These are phyloP conservation scores for Cylloceria caligata DNA, from an alignment of 2,888 invertebrate genomes.

Conservation along the genomic window DNA sequence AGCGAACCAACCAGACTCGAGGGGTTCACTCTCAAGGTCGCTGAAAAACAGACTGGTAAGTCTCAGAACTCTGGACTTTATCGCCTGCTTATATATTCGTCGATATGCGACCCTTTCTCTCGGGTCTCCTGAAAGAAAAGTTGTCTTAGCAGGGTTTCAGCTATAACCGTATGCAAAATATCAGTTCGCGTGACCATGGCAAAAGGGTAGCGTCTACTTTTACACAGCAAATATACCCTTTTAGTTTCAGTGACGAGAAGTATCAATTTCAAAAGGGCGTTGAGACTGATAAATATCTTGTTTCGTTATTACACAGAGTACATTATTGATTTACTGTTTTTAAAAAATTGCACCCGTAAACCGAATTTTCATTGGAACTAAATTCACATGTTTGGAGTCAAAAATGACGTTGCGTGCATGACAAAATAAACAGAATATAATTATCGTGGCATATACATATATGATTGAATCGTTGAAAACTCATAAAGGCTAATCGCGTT, in stretches of 20 bases:
- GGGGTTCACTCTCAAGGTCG: conserved; percentile 90
- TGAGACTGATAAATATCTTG: not conserved
- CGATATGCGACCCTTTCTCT: not conserved
- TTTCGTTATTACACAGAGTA: not conserved
- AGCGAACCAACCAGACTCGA: conserved; percentile 90
- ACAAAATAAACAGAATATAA: too few relatives aligned
- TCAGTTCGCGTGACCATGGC: not conserved
- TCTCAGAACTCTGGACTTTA: conserved; percentile 72
- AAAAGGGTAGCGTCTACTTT: not conserved
- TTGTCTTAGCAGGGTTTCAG: not conserved
- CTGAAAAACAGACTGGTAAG: conserved; percentile 92
- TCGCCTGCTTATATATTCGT: not conserved
- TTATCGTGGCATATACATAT: too few relatives aligned
- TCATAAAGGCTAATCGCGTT: too few relatives aligned
- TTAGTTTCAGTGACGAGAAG: not conserved
- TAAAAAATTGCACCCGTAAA: too few relatives aligned
- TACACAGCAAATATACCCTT: too few relatives aligned
- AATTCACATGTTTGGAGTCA: too few relatives aligned
- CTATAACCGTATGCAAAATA: not conserved
- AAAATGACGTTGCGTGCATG: too few relatives aligned
- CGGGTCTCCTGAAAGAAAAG: not conserved
- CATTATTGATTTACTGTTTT: not conserved
- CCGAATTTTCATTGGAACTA: too few relatives aligned
- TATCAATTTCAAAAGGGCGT: not conserved
- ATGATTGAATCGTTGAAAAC: too few relatives aligned